A percentile compares a stretch with the other conserved stretches of the same genome.
These are phyloP conservation scores for Rhabdomys dilectus DNA, from an alignment of 2,113 vertebrate species.

Conservation along the genomic window DNA sequence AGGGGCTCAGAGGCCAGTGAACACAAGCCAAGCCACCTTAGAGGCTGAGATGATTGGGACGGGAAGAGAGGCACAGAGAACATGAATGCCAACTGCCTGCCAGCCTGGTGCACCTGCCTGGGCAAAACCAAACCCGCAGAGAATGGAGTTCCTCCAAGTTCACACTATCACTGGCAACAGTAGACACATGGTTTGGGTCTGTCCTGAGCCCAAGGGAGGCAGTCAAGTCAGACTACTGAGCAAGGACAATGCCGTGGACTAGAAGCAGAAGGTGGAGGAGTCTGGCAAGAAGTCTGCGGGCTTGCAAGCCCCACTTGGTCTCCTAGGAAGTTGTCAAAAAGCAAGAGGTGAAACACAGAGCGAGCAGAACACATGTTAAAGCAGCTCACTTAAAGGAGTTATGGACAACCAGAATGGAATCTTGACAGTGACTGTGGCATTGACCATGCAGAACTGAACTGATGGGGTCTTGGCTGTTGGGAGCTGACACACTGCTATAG, in stretches of 20 bases:
- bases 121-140: neutral
- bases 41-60: neutral
- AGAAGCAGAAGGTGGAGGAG: neutral
- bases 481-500: neutral
- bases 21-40: neutral
- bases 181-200: fast-evolving
- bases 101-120: neutral
- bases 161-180: no score
- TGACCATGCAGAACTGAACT: neutral
- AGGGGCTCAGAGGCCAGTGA: neutral
- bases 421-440: neutral
- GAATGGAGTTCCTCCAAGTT: neutral
- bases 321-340: neutral
- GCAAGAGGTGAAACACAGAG: neutral
- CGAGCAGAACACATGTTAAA: neutral
- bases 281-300: neutral
- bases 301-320: neutral
- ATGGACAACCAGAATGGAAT: fast-evolving
- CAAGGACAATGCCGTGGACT: fast-evolving
- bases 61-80: neutral
- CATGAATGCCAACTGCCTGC: fast-evolving
- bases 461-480: neutral
- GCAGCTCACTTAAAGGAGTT: neutral
- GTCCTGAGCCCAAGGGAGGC: neutral
- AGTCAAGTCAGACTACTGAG: neutral